Evolutionary conservation across 2,888 invertebrate species (phyloP).

Genomic region (Bimastos eiseni): DNA sequence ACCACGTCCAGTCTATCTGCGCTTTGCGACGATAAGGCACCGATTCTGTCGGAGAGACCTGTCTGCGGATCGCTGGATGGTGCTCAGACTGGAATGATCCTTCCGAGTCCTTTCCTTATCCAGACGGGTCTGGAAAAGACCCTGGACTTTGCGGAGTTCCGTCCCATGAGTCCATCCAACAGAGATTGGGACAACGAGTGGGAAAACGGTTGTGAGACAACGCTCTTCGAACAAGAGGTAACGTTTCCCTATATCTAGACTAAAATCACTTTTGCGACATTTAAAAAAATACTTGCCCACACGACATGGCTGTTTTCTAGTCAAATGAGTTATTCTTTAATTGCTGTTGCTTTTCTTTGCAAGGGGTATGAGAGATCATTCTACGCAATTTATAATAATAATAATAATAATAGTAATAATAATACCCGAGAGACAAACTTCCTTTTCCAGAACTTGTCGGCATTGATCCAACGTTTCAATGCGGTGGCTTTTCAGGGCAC

Average conservation of each 20-base stretch:
- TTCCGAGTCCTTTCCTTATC: slow-evolving; percentile 31
- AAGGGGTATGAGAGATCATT: too few relatives aligned
- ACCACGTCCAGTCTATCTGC: not conserved
- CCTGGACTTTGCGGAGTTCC: slow-evolving; percentile 27
- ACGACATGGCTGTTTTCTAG: too few relatives aligned
- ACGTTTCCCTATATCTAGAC: not conserved
- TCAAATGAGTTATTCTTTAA: too few relatives aligned
- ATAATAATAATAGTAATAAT: too few relatives aligned
- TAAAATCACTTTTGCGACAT: too few relatives aligned
- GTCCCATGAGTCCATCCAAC: slow-evolving; percentile 27
- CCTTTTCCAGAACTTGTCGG: too few relatives aligned
- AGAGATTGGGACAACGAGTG: not conserved
- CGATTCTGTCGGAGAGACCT: not conserved
- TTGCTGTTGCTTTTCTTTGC: too few relatives aligned
- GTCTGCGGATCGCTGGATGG: not conserved
- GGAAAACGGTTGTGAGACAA: not conserved
- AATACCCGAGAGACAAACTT: too few relatives aligned
- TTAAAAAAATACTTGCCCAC: too few relatives aligned
- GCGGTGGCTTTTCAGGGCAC: too few relatives aligned
- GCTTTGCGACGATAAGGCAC: not conserved
- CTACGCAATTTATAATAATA: too few relatives aligned
- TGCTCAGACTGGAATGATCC: slow-evolving; percentile 17
- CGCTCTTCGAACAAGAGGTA: not conserved
- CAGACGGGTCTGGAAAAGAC: slow-evolving; percentile 30
- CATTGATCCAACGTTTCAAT: too few relatives aligned